phyloP scores from a whole-genome alignment of 2,888 invertebrate genomes.

The Belgica antarctica region DNA sequence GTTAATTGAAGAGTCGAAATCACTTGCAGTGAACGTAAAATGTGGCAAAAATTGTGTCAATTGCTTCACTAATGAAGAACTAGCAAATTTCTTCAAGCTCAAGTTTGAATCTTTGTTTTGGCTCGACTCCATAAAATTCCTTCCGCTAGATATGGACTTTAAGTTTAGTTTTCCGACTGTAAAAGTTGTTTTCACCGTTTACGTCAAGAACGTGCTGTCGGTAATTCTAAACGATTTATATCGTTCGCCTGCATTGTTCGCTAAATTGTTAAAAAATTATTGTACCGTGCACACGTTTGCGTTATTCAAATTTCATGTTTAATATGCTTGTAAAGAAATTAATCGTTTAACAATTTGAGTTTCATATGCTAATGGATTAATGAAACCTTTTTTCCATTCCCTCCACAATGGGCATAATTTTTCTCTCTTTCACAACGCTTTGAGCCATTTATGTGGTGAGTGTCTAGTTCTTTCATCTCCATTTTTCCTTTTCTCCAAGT shows the following conservation, averaged over 20 bases:
- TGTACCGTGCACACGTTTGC: constrained; percentile 41
- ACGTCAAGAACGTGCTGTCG: constrained; percentile 35
- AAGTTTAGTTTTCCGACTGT: background rate
- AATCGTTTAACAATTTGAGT: constrained; percentile 38
- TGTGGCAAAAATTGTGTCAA: no score
- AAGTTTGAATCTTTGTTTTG: background rate
- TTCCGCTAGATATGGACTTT: background rate
- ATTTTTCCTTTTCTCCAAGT: background rate
- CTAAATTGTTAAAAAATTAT: constrained; percentile 38
- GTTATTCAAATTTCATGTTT: constrained; percentile 39
- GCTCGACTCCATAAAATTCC: background rate
- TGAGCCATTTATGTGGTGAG: background rate
- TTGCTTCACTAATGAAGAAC: background rate
- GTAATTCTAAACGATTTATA: constrained; percentile 42
- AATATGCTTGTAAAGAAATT: constrained; percentile 38
- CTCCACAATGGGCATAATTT: background rate
- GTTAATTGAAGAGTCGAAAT: no score
- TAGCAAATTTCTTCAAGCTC: no score
- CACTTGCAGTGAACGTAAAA: no score
- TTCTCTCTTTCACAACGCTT: background rate
- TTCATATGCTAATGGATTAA: constrained; percentile 44
- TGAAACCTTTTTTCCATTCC: constrained; percentile 35
- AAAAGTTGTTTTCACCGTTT: background rate
- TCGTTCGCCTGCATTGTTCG: constrained; percentile 31
- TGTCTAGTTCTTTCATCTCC: background rate